Evolutionary conservation across 2,797 vertebrate genomes (phyloP), one percentile per base, ranked within the genome.

Genomic region (Sebastes wilsoni): DNA sequence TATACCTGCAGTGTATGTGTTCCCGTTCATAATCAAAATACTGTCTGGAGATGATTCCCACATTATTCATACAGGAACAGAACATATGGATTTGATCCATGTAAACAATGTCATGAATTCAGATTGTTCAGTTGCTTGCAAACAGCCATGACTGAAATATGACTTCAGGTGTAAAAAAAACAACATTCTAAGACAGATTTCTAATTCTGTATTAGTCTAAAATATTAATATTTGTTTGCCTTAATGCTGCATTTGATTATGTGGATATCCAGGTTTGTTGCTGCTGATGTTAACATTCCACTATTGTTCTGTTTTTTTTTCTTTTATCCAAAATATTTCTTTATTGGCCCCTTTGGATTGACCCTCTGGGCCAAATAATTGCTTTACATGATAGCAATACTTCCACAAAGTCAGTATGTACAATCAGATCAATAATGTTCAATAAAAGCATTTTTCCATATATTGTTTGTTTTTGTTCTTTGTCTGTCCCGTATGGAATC

Each of bases 371-470:
- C 3, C 32, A 46, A 62, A 55, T 3, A 4, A n/a, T 18, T 64
- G 62, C 62, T 75, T 66, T 56, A 80, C 28, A 46, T 58, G 13
- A 23, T 2, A 62, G 72, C 66, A 81, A 77, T 81, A 87, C 32
- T 54, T 65, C 22, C 32, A 65, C 34, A 32, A 59, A 5, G 16
- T 34, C 30, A 20, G 30, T 72, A 9, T 79, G 75, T 80, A 71
- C 34, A 76, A 55, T 79, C 69, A 79, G 27, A 79, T 67, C 7
- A 66, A 27, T 56, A 34, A 42, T 70, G 52, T 72, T 70, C 18
- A 87, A 84, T 84, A 84, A 89, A 91, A 77, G 8, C 22, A 62
- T 65, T 85, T 79, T 88, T 75, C 55, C 46, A 55, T 16, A 59
- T 20, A 7, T 9, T 60, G 23, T 55, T 55, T 66, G n/a, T 64